Conservation (phyloP, 2,797 vertebrate genomes). For the Sardinella longiceps region DNA sequence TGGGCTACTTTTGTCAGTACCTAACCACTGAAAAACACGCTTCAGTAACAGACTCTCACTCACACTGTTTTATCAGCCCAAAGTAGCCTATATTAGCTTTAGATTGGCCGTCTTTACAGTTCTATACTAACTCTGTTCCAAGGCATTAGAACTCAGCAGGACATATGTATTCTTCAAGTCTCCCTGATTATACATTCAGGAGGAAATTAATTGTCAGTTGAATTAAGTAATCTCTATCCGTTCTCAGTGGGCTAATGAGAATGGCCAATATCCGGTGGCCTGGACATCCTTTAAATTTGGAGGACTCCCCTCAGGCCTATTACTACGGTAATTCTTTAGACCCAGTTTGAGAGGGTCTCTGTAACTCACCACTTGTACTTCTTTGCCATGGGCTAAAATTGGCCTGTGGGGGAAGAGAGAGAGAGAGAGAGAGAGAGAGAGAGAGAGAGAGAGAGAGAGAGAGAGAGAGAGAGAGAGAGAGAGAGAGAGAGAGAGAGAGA, state of each 20-base stretch:
- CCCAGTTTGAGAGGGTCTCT: constrained; percentile 56
- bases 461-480: constrained; percentile 36
- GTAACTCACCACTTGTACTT: constrained; percentile 59
- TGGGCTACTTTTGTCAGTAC: background rate
- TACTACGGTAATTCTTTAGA: constrained; percentile 69
- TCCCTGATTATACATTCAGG: constrained; percentile 38
- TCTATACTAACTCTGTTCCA: constrained; percentile 29
- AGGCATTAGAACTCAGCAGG: constrained; percentile 29
- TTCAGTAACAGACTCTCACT: background rate
- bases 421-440: constrained; percentile 37
- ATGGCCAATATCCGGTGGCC: constrained; percentile 65
- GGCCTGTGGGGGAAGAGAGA: constrained; percentile 57
- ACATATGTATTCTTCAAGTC: constrained; percentile 53
- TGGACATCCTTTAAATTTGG: constrained; percentile 62
- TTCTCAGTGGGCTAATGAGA: constrained; percentile 61
- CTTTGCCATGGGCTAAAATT: constrained; percentile 61
- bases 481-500: constrained; percentile 25
- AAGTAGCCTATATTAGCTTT: background rate
- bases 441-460: constrained; percentile 47
- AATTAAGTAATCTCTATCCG: constrained; percentile 67
- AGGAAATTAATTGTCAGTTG: constrained; percentile 63
- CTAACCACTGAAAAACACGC: background rate
- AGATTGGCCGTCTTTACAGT: background rate
- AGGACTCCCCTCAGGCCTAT: constrained; percentile 66
- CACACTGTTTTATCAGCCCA: background rate